Conservation (phyloP, 2,113 vertebrate species). For the Morone chrysops region DNA sequence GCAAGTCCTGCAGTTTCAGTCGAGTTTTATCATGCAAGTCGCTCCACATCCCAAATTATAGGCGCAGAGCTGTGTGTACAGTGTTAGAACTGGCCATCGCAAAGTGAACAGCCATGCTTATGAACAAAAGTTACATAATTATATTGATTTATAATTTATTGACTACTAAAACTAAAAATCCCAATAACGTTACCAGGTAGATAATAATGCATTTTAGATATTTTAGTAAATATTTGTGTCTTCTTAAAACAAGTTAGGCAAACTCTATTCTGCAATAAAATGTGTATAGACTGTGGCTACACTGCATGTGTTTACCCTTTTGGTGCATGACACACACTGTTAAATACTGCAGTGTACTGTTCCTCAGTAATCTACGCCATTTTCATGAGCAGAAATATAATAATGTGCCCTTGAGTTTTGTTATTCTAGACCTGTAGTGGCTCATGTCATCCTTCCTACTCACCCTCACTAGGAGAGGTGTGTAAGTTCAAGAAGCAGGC, state of each 20-base stretch:
- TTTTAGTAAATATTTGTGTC: no score
- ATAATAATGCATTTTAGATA: no score
- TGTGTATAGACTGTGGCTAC: neutral
- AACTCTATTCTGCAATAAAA: neutral
- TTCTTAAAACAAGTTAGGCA: no score
- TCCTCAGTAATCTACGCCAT: conserved; percentile 5
- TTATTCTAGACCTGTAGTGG: conserved; percentile 24
- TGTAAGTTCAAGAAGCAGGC: conserved; percentile 39
- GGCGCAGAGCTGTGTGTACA: neutral
- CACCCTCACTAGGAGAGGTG: conserved; percentile 23
- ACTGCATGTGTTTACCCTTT: neutral
- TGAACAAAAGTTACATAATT: neutral
- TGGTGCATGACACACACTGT: neutral
- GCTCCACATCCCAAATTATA: no score
- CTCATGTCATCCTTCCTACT: conserved; percentile 21
- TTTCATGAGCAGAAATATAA: conserved; percentile 12
- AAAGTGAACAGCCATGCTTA: neutral
- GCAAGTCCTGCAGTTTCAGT: neutral
- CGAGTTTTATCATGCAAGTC: neutral
- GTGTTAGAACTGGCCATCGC: neutral
- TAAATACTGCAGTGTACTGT: neutral
- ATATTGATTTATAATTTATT: neutral
- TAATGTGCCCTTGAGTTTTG: conserved; percentile 8
- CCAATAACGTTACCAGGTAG: neutral
- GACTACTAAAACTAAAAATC: neutral